Base-by-base conservation (phyloP, 2,113 vertebrate genomes). In the Tetrax tetrax region DNA sequence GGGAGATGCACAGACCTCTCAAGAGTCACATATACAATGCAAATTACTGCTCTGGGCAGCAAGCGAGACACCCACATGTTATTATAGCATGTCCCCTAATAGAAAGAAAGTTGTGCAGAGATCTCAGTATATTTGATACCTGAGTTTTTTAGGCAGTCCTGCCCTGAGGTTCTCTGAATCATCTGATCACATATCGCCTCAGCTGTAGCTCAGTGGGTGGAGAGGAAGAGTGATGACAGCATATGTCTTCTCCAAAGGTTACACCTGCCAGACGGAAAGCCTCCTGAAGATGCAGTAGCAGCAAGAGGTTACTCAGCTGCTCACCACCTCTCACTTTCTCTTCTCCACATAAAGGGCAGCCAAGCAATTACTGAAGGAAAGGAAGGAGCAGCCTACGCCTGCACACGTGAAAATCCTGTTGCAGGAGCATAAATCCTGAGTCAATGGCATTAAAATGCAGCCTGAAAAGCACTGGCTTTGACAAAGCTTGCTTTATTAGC, bases 251-350 rank as follows among this genome's bases (percentile, higher is more conserved):
- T 85, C 92, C 96, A 97, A 97, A 97, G 95, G 96, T 97, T 96
- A 96, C 59, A 74, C 83, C 96, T 97, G 96, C 95, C 96, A 96
- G 81, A 71, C 2, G 20, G 76, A 96, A 95, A 95, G 96, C 89
- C 95, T 96, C 83, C 93, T 93, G 88, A 97, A 97, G 92, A 96
- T 85, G 81, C 96, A 96, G 91, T 59, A 96, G 91, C 95, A 95
- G 94, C 81, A 92, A 87, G 96, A 95, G 96, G 96, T 96, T 96
- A 95, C 70, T 95, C 51, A 63, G 83, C 77, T 87, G 77, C 77
- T 97, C 69, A 15, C 70, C 93, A 94, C 89, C 87, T 94, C 95
- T 94, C 91, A 54, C 87, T 93, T 94, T 87, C 81, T 76, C 61
- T 60, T 75, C 74, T 72, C 61, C 65, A 69, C 74, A 80, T 91